Percentiles rank a stretch among this genome's conserved stretches.
Evolutionary conservation across 37 sponge, comb jelly and placozoan genomes (phyloP).

Genomic region (Axinella damicornis): DNA sequence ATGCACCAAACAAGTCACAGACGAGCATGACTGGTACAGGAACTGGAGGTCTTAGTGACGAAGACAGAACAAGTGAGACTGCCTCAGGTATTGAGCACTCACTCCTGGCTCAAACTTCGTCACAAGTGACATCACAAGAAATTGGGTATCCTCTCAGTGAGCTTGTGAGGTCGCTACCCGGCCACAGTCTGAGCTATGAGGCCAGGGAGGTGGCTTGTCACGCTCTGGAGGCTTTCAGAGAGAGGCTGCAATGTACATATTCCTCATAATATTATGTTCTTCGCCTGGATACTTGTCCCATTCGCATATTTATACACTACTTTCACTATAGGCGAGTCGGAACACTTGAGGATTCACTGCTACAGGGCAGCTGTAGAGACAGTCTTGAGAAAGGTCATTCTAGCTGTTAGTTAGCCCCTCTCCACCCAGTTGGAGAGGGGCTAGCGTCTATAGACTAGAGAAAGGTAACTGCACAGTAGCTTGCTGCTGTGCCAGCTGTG

Average conservation of each 20-base stretch:
- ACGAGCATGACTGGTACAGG: no score
- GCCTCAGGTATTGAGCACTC: no score
- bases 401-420: no score
- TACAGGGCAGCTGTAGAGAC: constrained; percentile 74
- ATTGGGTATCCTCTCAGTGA: constrained; percentile 73
- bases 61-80: not conserved
- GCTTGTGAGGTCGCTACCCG: constrained; percentile 7
- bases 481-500: no score
- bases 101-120: no score
- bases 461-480: no score
- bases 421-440: not conserved
- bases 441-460: no score
- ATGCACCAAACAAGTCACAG: not conserved
- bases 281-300: not conserved
- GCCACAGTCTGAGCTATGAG: constrained; percentile 64
- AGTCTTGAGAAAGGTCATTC: constrained; percentile 63
- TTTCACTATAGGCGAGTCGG: not conserved
- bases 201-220: constrained; percentile 84
- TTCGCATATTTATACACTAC: not conserved
- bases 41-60: no score
- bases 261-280: not conserved
- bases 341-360: constrained; percentile 73
- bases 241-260: constrained; percentile 17
- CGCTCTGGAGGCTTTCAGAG: constrained; percentile 61
- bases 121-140: no score